These are phyloP conservation scores for Bacillus rossius DNA, from an alignment of 1,140 invertebrate genomes.

Conservation along the genomic window DNA sequence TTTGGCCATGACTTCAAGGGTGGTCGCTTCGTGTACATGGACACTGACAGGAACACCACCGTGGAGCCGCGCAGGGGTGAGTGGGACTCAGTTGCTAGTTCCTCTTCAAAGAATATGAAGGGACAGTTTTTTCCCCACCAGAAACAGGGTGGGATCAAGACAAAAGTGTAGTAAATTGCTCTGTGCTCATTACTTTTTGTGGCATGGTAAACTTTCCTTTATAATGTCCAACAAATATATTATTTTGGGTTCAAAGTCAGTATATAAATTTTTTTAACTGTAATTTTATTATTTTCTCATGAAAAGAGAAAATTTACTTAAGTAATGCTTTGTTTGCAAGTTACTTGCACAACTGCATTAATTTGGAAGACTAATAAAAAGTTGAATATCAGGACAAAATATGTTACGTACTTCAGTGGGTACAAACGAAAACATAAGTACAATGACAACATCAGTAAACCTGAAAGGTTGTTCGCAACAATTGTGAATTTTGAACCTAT, in stretches of 20 bases:
- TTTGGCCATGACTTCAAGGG: slow-evolving; percentile 71
- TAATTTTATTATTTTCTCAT: no score
- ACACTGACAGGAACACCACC: slow-evolving; percentile 57
- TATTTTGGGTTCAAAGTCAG: background rate
- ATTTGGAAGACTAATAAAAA: no score
- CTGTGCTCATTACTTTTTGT: background rate
- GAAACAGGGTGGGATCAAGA: background rate
- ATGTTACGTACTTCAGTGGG: no score
- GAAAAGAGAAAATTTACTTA: no score
- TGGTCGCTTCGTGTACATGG: slow-evolving; percentile 77
- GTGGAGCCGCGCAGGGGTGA: slow-evolving; percentile 69
- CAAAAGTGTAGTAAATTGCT: background rate
- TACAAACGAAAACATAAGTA: no score
- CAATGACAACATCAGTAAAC: no score
- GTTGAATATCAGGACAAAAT: no score
- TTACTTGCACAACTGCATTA: no score
- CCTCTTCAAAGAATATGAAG: background rate
- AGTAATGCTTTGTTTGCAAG: no score
- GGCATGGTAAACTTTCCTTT: background rate
- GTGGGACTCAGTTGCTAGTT: background rate
- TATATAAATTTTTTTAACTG: no score
- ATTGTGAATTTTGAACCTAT: no score
- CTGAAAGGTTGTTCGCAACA: no score
- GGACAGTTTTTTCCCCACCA: background rate
- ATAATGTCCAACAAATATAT: background rate